Evolutionary conservation across 2,113 vertebrate genomes (phyloP).

Genomic region (Ursus arctos): DNA sequence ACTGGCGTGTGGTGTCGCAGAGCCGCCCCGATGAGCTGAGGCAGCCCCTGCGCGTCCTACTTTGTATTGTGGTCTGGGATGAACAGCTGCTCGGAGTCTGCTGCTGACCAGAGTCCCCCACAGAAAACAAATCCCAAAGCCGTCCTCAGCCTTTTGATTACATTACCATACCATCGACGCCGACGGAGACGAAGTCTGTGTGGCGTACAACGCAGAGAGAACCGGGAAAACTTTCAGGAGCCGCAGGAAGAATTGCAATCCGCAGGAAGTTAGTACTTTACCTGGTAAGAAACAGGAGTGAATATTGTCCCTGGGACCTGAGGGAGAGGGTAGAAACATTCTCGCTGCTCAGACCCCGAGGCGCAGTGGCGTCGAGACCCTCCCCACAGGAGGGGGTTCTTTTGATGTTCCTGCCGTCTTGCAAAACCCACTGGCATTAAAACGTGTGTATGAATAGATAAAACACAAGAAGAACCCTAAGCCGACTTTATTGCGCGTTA

Average conservation of each 20-base stretch:
- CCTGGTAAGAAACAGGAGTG: neutral
- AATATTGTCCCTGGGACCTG: accelerated
- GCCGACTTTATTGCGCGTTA: neutral
- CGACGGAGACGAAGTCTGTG: neutral
- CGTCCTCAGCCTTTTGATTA: neutral
- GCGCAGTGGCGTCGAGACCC: neutral
- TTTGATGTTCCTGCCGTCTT: neutral
- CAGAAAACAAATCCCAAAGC: neutral
- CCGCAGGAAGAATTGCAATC: neutral
- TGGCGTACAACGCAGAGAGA: neutral
- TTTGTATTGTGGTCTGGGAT: neutral
- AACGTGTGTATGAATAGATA: neutral
- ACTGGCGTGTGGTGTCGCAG: accelerated
- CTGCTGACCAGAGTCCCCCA: neutral
- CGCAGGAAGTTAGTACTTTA: too few relatives aligned
- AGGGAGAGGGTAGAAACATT: accelerated
- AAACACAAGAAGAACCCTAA: neutral
- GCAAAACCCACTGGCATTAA: neutral
- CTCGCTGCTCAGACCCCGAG: accelerated
- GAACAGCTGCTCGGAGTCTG: too few relatives aligned
- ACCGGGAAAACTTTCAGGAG: neutral
- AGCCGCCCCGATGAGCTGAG: accelerated
- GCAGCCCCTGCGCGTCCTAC: accelerated
- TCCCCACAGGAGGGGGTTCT: accelerated
- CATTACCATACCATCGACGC: accelerated